Conservation (phyloP, 2,888 invertebrate genomes). For the Eupithecia centaureata region DNA sequence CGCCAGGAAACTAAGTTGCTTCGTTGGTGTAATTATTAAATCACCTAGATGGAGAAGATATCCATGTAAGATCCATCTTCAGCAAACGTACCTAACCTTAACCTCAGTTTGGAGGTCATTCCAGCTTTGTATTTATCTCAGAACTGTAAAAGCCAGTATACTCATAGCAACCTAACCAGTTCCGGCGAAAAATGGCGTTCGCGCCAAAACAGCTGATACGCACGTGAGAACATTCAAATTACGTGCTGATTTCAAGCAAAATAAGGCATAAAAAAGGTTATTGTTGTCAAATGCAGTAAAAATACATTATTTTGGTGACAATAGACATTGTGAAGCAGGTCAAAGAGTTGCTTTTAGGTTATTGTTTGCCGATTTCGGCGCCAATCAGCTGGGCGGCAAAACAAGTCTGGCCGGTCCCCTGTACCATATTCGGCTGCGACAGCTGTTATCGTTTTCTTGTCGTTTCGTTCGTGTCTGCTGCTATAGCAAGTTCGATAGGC, state of each 20-base stretch:
- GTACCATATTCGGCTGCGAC: constrained; percentile 27
- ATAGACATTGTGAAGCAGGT: constrained; percentile 18
- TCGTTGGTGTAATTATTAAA: no score
- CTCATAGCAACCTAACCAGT: constrained; percentile 25
- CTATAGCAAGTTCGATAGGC: no score
- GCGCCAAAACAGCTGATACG: constrained; percentile 35
- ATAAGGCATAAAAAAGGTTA: constrained; percentile 12
- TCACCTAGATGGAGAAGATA: not conserved
- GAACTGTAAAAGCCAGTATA: constrained; percentile 2
- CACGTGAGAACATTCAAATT: constrained; percentile 31
- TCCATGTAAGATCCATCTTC: not conserved
- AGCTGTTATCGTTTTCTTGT: constrained; percentile 15
- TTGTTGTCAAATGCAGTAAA: constrained; percentile 28
- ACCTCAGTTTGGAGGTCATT: constrained; percentile 9
- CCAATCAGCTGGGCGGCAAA: constrained; percentile 43
- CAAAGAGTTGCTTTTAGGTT: constrained; percentile 33
- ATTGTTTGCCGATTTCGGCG: constrained; percentile 41
- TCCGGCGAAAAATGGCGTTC: constrained; percentile 29
- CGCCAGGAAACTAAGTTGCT: not conserved
- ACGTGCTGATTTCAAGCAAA: constrained; percentile 16
- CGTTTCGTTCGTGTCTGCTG: not conserved
- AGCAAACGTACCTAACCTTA: constrained; percentile 5
- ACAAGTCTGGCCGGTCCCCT: constrained; percentile 35
- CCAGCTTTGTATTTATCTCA: constrained; percentile 6
- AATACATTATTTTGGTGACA: constrained; percentile 25